Conservation (phyloP, 2,888 invertebrate species). For the Lycocerus yunnanus region DNA sequence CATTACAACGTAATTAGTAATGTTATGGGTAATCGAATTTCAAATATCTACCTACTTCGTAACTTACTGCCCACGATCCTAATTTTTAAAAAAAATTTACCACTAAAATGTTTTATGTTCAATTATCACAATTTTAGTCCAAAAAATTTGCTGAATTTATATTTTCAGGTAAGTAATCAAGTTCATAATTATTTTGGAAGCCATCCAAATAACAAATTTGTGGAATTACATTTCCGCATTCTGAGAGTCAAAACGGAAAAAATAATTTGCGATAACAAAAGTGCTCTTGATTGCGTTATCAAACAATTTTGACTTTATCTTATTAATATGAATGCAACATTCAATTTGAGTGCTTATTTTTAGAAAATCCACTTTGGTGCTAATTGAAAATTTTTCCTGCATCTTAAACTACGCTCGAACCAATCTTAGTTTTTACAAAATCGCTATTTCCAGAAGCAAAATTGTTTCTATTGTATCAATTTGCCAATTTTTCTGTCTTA, state of each 20-base stretch:
- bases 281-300: not conserved
- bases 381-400: not conserved
- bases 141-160: not conserved
- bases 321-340: not conserved
- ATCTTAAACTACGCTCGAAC: not conserved
- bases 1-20: not conserved
- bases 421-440: not conserved
- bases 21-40: not conserved
- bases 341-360: not conserved
- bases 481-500: not conserved
- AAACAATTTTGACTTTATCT: not conserved
- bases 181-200: slow-evolving; percentile 19
- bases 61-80: no score
- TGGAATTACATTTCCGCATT: not conserved
- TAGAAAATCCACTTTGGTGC: not conserved
- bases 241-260: not conserved
- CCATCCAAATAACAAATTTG: slow-evolving; percentile 5
- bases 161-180: slow-evolving; percentile 6
- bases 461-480: not conserved
- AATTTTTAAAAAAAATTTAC: no score
- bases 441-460: not conserved
- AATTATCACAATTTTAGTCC: not conserved
- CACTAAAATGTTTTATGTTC: not conserved
- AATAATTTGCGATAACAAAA: not conserved
- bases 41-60: no score